Percentiles rank a stretch among this genome's conserved stretches.
These are phyloP conservation scores for Pipa parva DNA, from an alignment of 2,113 vertebrate species.

Conservation along the genomic window DNA sequence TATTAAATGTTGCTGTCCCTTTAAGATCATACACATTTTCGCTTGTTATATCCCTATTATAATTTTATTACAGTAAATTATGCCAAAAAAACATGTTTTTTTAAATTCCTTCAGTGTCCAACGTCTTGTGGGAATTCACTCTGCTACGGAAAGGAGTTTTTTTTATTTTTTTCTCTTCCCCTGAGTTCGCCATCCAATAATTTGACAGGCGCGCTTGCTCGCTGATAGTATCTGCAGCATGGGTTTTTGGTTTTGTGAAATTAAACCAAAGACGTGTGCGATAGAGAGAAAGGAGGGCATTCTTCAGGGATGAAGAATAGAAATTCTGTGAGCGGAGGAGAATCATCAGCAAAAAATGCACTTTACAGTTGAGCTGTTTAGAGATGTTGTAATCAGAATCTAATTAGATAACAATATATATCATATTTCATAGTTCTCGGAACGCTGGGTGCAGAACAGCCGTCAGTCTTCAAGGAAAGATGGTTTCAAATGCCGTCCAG, in stretches of 20 bases:
- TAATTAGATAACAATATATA: slow-evolving; percentile 25
- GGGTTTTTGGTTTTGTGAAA: slow-evolving; percentile 23
- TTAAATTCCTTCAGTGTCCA: not conserved
- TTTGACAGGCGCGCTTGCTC: not conserved
- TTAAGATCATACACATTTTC: not conserved
- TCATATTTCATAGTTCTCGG: slow-evolving; percentile 5
- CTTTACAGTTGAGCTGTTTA: slow-evolving; percentile 26
- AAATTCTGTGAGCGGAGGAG: not conserved
- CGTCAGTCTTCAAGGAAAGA: not conserved
- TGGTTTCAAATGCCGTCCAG: not conserved
- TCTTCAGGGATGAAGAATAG: slow-evolving; percentile 17
- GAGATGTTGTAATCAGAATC: slow-evolving; percentile 10
- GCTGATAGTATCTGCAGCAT: slow-evolving; percentile 20
- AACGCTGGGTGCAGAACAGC: not conserved
- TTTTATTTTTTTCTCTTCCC: not conserved
- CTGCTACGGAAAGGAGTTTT: not conserved
- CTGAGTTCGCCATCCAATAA: not conserved
- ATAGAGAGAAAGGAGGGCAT: not conserved
- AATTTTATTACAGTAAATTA: not conserved
- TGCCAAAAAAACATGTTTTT: not conserved
- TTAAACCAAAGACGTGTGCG: slow-evolving; percentile 22
- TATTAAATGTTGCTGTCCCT: not conserved
- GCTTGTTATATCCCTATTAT: not conserved
- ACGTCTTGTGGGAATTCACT: not conserved
- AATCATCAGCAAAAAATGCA: slow-evolving; percentile 20